Conservation (phyloP, 2,888 invertebrate species). For the Platycnemis pennipes region DNA sequence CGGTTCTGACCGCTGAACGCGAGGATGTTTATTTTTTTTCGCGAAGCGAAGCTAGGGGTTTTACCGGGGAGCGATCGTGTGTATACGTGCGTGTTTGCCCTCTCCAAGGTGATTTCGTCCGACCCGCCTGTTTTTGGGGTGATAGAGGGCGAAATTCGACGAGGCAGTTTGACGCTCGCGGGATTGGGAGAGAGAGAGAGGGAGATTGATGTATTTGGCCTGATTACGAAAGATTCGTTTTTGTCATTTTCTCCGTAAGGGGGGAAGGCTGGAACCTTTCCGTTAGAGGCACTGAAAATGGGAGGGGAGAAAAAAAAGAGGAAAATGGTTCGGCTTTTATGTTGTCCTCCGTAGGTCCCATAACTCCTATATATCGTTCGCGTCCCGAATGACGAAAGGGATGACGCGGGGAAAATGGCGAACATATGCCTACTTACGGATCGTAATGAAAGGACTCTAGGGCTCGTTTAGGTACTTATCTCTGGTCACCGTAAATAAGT, state of each 20-base stretch:
- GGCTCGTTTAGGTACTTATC: background rate
- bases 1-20: background rate
- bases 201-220: slow-evolving; percentile 10
- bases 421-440: background rate
- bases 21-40: background rate
- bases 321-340: background rate
- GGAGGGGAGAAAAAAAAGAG: background rate
- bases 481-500: slow-evolving; percentile 5
- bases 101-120: background rate
- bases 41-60: background rate
- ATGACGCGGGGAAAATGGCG: background rate
- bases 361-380: background rate
- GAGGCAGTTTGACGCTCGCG: background rate
- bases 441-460: background rate
- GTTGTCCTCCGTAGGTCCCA: background rate
- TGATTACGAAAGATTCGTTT: background rate
- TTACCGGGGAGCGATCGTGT: background rate
- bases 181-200: too few relatives aligned
- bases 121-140: background rate
- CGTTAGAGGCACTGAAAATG: background rate
- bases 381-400: background rate
- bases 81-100: background rate
- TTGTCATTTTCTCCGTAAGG: background rate
- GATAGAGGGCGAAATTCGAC: background rate
- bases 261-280: background rate